Percentiles rank a stretch among this genome's conserved stretches.
Evolutionary conservation across 2,888 invertebrate genomes (phyloP).

Genomic region (Caenorhabditis doughertyi): DNA sequence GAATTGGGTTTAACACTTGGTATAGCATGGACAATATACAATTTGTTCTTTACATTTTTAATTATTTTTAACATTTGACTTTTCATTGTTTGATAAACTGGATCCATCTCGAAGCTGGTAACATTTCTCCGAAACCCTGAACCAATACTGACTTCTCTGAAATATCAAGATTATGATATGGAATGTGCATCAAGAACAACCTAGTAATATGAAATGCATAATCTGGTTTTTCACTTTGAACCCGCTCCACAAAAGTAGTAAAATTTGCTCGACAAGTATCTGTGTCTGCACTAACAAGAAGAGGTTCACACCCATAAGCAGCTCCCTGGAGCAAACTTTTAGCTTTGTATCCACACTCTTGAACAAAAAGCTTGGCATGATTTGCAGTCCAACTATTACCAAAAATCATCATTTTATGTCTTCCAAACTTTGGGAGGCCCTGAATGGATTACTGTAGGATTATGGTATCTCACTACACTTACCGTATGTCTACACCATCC

Average conservation of each 20-base stretch:
- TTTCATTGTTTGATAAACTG: conserved; percentile 34
- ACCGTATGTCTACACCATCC: conserved; percentile 57
- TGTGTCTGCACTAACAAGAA: conserved; percentile 4
- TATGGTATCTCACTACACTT: neutral
- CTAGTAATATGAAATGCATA: conserved; percentile 39
- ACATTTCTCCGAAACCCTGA: conserved; percentile 19
- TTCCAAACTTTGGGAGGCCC: conserved; percentile 14
- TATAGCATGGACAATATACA: conserved; percentile 22
- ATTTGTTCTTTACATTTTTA: conserved; percentile 6
- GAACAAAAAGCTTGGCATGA: conserved; percentile 42
- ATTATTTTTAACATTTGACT: conserved; percentile 28
- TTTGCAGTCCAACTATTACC: conserved; percentile 53
- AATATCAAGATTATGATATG: neutral
- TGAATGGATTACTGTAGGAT: neutral
- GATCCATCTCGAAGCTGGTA: conserved; percentile 13
- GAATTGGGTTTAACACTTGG: neutral
- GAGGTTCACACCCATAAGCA: conserved; percentile 38
- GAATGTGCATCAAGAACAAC: neutral
- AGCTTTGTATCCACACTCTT: conserved; percentile 35
- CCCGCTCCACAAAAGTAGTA: conserved; percentile 23
- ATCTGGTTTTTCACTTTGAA: conserved; percentile 39
- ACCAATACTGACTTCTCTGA: conserved; percentile 22
- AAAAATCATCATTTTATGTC: conserved; percentile 22
- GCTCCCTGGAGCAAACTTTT: conserved; percentile 43
- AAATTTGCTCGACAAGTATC: conserved; percentile 18